phyloP scores from a whole-genome alignment of 2,113 vertebrate genomes.

The Menidia beryllina region DNA sequence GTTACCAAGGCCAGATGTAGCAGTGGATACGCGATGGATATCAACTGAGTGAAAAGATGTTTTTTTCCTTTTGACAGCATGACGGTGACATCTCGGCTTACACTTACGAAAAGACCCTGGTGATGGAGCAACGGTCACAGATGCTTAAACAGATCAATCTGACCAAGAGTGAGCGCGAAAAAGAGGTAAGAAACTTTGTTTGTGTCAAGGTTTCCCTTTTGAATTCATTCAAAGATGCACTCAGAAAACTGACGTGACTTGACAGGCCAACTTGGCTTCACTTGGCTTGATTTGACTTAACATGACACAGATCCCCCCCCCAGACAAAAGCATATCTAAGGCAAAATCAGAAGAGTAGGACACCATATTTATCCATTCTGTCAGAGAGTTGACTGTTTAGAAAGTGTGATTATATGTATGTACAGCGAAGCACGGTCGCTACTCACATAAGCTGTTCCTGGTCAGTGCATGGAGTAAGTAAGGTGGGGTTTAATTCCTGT shows the following conservation, averaged over 20 bases:
- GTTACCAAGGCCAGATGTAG: background rate
- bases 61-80: conserved; percentile 79
- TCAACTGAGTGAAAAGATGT: background rate
- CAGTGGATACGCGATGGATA: background rate
- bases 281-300: conserved; percentile 38
- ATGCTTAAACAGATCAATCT: conserved; percentile 99
- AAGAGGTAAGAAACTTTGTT: conserved; percentile 85
- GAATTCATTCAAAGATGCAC: conserved; percentile 4
- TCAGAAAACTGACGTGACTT: conserved; percentile 30
- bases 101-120: conserved; percentile 97
- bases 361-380: conserved; percentile 45
- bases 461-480: background rate
- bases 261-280: conserved; percentile 38
- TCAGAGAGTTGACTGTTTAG: conserved; percentile 32
- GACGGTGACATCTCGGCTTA: conserved; percentile 99
- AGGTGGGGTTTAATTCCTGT: too few species aligned
- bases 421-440: background rate
- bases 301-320: conserved; percentile 53
- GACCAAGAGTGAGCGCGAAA: conserved; percentile 95
- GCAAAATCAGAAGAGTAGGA: conserved; percentile 46
- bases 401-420: background rate
- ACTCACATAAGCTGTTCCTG: too few species aligned
- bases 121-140: conserved; percentile 98
- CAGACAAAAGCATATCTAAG: conserved; percentile 40
- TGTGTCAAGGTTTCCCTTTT: conserved; percentile 13